These are phyloP conservation scores for Coranthus polyacanthus DNA, from an alignment of 2,797 vertebrate species.

Conservation along the genomic window DNA sequence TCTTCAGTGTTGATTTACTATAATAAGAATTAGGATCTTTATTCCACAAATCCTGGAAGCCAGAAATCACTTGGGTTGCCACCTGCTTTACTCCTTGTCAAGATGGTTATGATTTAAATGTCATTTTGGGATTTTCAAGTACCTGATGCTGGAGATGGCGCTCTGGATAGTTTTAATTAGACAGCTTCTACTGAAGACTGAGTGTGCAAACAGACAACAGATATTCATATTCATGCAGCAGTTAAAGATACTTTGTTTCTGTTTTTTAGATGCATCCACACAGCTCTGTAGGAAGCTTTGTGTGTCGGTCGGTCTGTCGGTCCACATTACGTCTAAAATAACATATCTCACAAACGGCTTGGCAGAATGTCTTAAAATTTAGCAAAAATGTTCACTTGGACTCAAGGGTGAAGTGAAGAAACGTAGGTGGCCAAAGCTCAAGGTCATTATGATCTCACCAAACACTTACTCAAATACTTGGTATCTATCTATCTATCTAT, in stretches of 20 bases:
- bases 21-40: constrained; percentile 63
- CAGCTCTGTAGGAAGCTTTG: no score
- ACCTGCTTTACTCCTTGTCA: constrained; percentile 61
- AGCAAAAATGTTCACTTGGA: no score
- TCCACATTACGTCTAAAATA: no score
- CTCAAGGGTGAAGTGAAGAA: no score
- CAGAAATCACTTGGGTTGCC: constrained; percentile 56
- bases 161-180: constrained; percentile 12
- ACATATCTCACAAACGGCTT: no score
- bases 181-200: constrained; percentile 9
- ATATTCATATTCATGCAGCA: neutral
- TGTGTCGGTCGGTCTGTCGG: no score
- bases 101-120: constrained; percentile 53
- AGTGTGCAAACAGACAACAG: constrained; percentile 1
- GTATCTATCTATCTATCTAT: no score
- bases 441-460: no score
- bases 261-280: no score
- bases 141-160: neutral
- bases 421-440: no score
- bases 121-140: constrained; percentile 39
- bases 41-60: constrained; percentile 40
- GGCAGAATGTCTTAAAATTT: no score
- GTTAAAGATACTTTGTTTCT: neutral
- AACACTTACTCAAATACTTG: no score
- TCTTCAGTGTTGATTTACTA: constrained; percentile 65